phyloP scores from a whole-genome alignment of 2,113 vertebrate species.

The Melospiza georgiana region DNA sequence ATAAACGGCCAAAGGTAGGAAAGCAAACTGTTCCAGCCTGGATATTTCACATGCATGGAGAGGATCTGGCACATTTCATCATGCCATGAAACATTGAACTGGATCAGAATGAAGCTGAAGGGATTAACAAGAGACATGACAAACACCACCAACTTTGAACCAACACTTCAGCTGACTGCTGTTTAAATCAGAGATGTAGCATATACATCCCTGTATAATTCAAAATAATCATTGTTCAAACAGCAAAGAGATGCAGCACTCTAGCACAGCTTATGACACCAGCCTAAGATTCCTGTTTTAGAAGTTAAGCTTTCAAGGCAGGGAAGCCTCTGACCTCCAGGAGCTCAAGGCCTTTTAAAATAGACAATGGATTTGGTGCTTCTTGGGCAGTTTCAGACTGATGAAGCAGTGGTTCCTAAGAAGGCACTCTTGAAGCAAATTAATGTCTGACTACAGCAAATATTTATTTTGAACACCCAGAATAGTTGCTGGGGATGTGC shows the following conservation, averaged over 20 bases:
- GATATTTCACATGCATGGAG: neutral
- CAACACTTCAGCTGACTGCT: neutral
- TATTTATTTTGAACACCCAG: neutral
- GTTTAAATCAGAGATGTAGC: neutral
- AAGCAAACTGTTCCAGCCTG: neutral
- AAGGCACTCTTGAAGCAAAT: neutral
- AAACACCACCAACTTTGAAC: neutral
- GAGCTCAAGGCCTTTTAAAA: neutral
- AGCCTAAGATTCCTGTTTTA: neutral
- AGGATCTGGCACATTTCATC: neutral
- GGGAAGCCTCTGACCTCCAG: neutral
- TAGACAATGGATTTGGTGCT: neutral
- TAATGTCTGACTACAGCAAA: neutral
- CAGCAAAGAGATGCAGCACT: neutral
- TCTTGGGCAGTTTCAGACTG: neutral
- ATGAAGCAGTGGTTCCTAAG: neutral
- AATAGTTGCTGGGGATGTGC: neutral
- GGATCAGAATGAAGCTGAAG: neutral
- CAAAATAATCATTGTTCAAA: neutral
- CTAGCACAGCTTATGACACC: neutral
- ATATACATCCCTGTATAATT: neutral
- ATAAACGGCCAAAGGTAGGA: neutral
- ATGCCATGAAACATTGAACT: neutral
- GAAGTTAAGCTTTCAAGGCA: neutral
- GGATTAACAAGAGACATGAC: neutral